Percentiles rank a stretch among this genome's conserved stretches.
Conservation (phyloP, 2,113 vertebrate species). For the Neoarius graeffei region DNA sequence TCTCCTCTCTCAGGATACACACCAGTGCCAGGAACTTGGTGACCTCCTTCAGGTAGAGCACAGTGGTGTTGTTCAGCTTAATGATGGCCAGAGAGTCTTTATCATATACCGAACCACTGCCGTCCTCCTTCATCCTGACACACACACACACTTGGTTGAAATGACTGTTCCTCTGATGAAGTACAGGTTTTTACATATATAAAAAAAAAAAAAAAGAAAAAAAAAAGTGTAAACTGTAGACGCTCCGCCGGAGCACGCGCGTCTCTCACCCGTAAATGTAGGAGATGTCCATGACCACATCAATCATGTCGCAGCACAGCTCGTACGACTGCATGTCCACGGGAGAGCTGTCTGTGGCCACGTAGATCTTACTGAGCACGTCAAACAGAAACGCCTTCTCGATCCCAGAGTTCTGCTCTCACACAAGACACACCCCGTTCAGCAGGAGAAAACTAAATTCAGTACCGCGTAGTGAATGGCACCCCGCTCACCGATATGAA, state of each 20-base stretch:
- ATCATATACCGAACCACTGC: slow-evolving; percentile 94
- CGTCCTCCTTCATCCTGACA: slow-evolving; percentile 88
- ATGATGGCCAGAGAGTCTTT: slow-evolving; percentile 99
- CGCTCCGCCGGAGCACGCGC: too few relatives aligned
- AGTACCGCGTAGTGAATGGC: neutral
- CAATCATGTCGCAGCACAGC: slow-evolving; percentile 98
- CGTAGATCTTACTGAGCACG: slow-evolving; percentile 99
- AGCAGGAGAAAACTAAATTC: neutral
- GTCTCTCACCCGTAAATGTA: slow-evolving; percentile 96
- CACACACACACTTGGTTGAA: neutral
- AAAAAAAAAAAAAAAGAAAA: too few relatives aligned
- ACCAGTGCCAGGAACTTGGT: slow-evolving; percentile 97
- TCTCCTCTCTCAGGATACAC: slow-evolving; percentile 98
- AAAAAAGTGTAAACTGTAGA: neutral
- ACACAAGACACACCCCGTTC: slow-evolving; percentile 30
- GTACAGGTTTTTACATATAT: too few relatives aligned
- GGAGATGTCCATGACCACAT: slow-evolving; percentile 98
- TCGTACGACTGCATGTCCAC: slow-evolving; percentile 99
- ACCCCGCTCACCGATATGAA: slow-evolving; percentile 91
- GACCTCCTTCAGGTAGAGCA: slow-evolving; percentile 98
- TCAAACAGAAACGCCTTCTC: slow-evolving; percentile 88
- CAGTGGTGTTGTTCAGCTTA: slow-evolving; percentile 98
- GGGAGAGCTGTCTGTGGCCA: slow-evolving; percentile 97
- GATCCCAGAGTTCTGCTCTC: slow-evolving; percentile 94
- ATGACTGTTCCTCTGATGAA: neutral